A percentile compares a stretch with the other conserved stretches of the same genome.
These are phyloP conservation scores for Pseudococcus longispinus DNA, from an alignment of 2,888 invertebrate genomes.

Conservation along the genomic window DNA sequence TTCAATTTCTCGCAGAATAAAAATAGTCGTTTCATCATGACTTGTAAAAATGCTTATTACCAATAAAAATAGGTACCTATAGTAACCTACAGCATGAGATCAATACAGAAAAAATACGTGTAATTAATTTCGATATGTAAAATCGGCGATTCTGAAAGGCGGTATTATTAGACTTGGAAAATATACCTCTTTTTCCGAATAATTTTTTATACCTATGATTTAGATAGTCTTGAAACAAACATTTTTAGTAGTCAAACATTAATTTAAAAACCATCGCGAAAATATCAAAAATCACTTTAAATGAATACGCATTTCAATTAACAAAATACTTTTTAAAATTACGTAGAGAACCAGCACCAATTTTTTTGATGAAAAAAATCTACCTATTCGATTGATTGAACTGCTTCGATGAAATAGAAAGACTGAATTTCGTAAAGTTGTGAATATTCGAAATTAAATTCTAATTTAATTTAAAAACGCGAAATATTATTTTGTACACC, in stretches of 20 bases:
- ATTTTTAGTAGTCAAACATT: neutral
- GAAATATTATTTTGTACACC: no score
- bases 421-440: neutral
- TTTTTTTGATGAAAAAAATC: neutral
- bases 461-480: neutral
- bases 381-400: neutral
- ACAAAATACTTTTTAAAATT: neutral
- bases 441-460: neutral
- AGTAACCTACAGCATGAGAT: neutral
- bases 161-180: neutral
- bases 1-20: neutral
- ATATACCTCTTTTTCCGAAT: neutral
- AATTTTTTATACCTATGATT: neutral
- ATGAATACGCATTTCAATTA: neutral
- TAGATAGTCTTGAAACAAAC: neutral
- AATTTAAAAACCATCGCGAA: neutral
- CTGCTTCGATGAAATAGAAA: neutral
- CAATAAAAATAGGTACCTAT: neutral
- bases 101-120: constrained; percentile 5
- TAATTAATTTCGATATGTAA: constrained; percentile 28
- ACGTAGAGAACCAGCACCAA: neutral
- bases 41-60: constrained; percentile 15
- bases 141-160: neutral
- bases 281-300: neutral
- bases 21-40: neutral